Percentiles rank a stretch among this genome's conserved stretches.
Conservation (phyloP, 2,797 vertebrate genomes). For the Pampus argenteus region DNA sequence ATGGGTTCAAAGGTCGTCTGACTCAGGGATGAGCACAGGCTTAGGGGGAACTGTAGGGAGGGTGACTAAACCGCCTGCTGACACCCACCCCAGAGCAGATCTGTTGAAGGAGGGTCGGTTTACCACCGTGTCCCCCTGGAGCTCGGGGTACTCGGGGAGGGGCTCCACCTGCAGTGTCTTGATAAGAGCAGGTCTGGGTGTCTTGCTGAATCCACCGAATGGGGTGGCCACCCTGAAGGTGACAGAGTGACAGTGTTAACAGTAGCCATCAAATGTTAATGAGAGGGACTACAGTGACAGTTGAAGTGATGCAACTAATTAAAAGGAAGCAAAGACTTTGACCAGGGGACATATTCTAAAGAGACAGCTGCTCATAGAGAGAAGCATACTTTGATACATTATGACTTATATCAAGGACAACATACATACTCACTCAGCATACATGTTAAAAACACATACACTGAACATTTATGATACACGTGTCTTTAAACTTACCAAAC, state of each 20-base stretch:
- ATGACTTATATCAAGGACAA: constrained; percentile 17
- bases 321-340: constrained; percentile 41
- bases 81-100: constrained; percentile 92
- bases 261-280: constrained; percentile 38
- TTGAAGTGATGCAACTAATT: constrained; percentile 61
- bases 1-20: constrained; percentile 92
- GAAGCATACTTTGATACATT: constrained; percentile 4
- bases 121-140: constrained; percentile 77
- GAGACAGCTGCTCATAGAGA: constrained; percentile 12
- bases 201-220: constrained; percentile 93
- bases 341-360: constrained; percentile 30
- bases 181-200: constrained; percentile 86
- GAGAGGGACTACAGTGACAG: constrained; percentile 50
- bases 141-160: constrained; percentile 83
- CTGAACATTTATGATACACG: no score
- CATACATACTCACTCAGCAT: constrained; percentile 24
- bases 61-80: constrained; percentile 79
- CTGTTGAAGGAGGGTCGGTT: constrained; percentile 94
- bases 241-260: constrained; percentile 53
- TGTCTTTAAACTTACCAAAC: no score
- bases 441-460: neutral
- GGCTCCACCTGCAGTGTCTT: constrained; percentile 86
- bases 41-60: constrained; percentile 81
- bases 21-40: constrained; percentile 88
- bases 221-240: constrained; percentile 93